These are phyloP conservation scores for Silurus meridionalis DNA, from an alignment of 2,113 vertebrate species.

Conservation along the genomic window DNA sequence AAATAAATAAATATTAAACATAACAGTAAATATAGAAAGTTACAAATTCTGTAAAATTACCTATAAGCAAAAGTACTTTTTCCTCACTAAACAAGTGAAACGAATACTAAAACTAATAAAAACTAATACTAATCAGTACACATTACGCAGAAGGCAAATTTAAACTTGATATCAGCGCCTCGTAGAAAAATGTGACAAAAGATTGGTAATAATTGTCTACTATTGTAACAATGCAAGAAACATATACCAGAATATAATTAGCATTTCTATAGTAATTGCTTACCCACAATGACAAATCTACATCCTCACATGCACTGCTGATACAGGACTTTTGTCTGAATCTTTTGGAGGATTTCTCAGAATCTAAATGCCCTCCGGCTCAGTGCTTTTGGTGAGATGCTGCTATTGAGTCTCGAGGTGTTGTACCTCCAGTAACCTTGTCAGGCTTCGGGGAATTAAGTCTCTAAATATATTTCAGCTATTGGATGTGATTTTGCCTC, in stretches of 20 bases:
- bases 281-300: not conserved
- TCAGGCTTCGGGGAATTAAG: not conserved
- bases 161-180: not conserved
- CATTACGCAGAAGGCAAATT: not conserved
- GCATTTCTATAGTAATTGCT: not conserved
- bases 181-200: not conserved
- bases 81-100: too few species aligned
- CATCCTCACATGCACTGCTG: not conserved
- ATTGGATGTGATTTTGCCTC: not conserved
- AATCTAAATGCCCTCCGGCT: slow-evolving; percentile 3
- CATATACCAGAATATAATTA: not conserved
- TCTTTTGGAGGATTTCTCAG: not conserved
- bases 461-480: slow-evolving; percentile 14
- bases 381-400: not conserved
- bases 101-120: not conserved
- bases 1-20: not conserved
- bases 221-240: not conserved
- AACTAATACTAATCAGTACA: not conserved
- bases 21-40: not conserved
- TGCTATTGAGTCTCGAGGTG: not conserved
- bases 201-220: not conserved
- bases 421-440: not conserved
- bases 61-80: not conserved
- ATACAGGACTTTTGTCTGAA: not conserved
- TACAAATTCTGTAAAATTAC: not conserved